These are phyloP conservation scores for Tipula vernalis DNA, from an alignment of 2,888 invertebrate species.

Conservation along the genomic window DNA sequence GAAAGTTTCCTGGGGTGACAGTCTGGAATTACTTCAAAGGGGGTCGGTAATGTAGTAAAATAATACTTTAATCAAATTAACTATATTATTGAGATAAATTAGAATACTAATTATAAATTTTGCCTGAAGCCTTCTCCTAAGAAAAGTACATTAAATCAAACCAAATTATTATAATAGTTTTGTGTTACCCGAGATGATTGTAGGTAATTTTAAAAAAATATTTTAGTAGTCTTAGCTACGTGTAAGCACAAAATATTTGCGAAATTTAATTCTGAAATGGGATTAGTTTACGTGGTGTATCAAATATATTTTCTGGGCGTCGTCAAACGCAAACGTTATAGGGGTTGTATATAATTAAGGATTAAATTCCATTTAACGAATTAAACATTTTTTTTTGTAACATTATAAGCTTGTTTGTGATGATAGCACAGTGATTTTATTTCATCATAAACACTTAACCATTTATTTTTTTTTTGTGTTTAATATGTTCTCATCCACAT, in stretches of 20 bases:
- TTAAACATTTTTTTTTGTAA: background rate
- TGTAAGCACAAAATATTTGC: background rate
- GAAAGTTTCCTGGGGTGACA: no score
- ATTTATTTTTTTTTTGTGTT: background rate
- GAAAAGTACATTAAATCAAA: no score
- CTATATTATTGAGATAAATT: no score
- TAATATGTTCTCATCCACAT: background rate
- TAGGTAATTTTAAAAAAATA: no score
- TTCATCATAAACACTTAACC: background rate
- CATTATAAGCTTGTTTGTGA: background rate
- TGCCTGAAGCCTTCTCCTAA: no score
- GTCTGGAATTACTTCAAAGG: no score
- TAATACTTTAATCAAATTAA: no score
- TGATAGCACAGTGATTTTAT: background rate
- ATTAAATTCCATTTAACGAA: background rate
- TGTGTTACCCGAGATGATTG: no score
- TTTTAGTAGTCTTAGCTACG: background rate
- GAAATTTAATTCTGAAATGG: background rate
- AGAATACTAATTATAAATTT: no score
- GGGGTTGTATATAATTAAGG: background rate
- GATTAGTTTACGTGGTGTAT: background rate
- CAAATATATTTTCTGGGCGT: background rate
- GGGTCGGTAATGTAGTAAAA: no score
- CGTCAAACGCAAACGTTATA: background rate
- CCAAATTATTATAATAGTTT: no score